phyloP scores from a whole-genome alignment of 2,797 vertebrate species.

The Pseudopleuronectes americanus region DNA sequence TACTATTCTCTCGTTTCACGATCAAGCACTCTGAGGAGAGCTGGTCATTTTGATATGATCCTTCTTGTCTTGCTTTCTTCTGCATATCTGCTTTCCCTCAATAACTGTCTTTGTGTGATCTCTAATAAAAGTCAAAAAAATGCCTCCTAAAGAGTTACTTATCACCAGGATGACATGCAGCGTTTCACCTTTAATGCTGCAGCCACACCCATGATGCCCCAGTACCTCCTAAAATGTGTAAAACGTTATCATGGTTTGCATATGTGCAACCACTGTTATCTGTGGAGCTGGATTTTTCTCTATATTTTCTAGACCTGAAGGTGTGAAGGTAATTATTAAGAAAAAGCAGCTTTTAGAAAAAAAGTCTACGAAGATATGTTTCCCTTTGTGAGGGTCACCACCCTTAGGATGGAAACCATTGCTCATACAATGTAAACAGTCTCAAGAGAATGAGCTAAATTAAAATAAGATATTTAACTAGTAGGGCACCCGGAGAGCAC shows the following conservation, averaged over 20 bases:
- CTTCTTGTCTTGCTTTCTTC: slow-evolving; percentile 3
- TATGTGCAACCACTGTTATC: background rate
- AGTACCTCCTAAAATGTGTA: too few relatives aligned
- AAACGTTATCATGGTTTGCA: background rate
- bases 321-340: too few relatives aligned
- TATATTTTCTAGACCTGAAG: too few relatives aligned
- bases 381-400: background rate
- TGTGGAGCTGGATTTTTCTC: background rate
- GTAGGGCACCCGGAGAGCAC: too few relatives aligned
- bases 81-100: background rate
- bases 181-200: too few relatives aligned
- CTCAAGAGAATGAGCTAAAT: background rate
- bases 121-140: too few relatives aligned
- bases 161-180: too few relatives aligned
- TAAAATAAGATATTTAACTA: too few relatives aligned
- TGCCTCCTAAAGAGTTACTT: too few relatives aligned
- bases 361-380: background rate
- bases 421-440: background rate
- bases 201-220: background rate
- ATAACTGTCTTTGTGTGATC: background rate
- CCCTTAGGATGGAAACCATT: background rate
- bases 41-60: background rate
- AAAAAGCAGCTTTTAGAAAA: too few relatives aligned
- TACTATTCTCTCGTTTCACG: slow-evolving; percentile 50
- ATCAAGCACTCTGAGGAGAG: slow-evolving; percentile 11